Conservation (phyloP, 2,797 vertebrate species). For the Peromyscus nudipes region DNA sequence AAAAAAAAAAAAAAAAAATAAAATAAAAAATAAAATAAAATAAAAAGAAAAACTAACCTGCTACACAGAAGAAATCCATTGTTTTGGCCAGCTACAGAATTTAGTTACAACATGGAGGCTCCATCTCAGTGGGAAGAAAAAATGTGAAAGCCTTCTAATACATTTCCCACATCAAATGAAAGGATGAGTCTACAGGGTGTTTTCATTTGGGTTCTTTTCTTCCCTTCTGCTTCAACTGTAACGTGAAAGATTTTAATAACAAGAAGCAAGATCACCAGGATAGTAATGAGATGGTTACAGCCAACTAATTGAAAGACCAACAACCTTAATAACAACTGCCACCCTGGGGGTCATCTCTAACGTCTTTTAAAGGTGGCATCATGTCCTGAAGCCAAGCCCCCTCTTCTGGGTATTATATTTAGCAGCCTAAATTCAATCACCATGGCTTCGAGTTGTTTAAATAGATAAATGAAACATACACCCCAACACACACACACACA, state of each 20-base stretch:
- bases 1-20: no score
- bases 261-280: neutral
- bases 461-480: constrained; percentile 17
- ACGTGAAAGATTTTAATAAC: constrained; percentile 12
- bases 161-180: neutral
- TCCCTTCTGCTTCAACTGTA: neutral
- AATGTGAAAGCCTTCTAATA: neutral
- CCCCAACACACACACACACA: accelerated
- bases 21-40: no score
- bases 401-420: neutral
- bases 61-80: neutral
- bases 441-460: neutral
- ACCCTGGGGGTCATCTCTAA: neutral
- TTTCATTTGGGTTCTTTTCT: constrained; percentile 21
- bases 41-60: neutral
- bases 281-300: constrained; percentile 19
- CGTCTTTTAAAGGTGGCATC: constrained; percentile 4
- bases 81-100: neutral
- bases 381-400: neutral
- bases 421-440: neutral
- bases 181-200: neutral
- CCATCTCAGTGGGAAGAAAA: neutral
- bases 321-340: neutral
- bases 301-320: neutral
- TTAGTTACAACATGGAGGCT: neutral